Evolutionary conservation across 1,140 invertebrate species (phyloP), one percentile per base, ranked within the genome.

Genomic region (Pseudomyrmex dendroicus): DNA sequence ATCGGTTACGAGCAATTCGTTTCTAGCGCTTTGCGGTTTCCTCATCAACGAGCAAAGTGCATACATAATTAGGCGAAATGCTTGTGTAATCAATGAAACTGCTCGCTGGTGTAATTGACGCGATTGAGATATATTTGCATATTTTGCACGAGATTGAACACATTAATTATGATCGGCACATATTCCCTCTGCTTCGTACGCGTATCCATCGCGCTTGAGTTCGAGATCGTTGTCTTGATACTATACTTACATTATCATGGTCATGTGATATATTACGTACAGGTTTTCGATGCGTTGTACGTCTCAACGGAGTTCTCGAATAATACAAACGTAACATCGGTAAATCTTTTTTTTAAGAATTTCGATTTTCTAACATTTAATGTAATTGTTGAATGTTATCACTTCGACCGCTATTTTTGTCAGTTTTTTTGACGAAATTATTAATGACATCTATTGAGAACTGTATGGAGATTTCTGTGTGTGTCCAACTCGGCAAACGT

Each of bases 41-140:
- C 84, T 44, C 46, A 66, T 70, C 63, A 63, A 54, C 10, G 10
- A 22, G 15, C 62, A 86, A 86, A 72, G 50, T 68, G 80, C 62
- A 73, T 68, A 73, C 62, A 73, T 84, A 87, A 87, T 87, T 86
- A 78, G 80, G 50, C 44, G 48, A 82, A 72, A 72, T 57, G 64
- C 59, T 56, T 54, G 59, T 52, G 46, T 83, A 86, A 86, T 85
- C 70, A 74, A 86, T 83, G 68, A 20, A 85, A 73, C 46, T 64
- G 54, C 48, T 59, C 57, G 66, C 73, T 62, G 57, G 59, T 73
- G 50, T 70, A 72, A 83, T 83, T 63, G 84, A 87, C 80, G 35
- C 70, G 59, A 50, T 59, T 85, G 83, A 82, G 67, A 82, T 63
- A 35, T 56, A 86, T 59, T 44, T 63, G 61, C 77, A 59, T 82